Evolutionary conservation across 2,888 invertebrate species (phyloP).

Genomic region (Acutogordius australiensis): DNA sequence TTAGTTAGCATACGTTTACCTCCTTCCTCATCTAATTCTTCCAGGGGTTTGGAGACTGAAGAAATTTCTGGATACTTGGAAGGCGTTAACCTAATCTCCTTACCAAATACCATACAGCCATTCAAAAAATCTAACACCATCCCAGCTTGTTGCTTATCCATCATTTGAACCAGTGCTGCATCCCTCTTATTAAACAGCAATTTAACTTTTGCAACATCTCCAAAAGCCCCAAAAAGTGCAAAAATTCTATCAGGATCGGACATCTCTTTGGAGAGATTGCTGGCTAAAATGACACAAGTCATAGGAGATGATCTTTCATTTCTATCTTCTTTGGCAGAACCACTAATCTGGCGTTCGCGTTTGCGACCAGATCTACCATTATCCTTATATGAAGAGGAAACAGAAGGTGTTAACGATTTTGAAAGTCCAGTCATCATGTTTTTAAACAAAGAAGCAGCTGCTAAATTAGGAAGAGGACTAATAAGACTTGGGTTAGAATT

Average conservation of each 20-base stretch:
- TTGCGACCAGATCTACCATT: neutral
- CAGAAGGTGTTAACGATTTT: neutral
- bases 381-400: neutral
- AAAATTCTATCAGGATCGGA: constrained; percentile 11
- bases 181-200: constrained; percentile 99
- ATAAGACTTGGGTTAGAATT: neutral
- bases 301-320: neutral
- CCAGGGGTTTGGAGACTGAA: neutral
- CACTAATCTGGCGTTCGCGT: too few relatives aligned
- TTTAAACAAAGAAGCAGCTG: constrained; percentile 5
- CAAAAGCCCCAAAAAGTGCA: constrained; percentile 39
- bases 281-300: neutral
- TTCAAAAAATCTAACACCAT: constrained; percentile 3
- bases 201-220: constrained; percentile 97
- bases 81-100: neutral
- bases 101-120: neutral
- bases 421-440: too few relatives aligned
- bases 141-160: constrained; percentile 72
- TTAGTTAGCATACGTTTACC: neutral
- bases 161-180: constrained; percentile 91
- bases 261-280: constrained; percentile 1
- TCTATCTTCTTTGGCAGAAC: neutral
- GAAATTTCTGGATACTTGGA: constrained; percentile 7
- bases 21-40: neutral
- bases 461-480: neutral